Evolutionary conservation across 2,888 invertebrate genomes (phyloP).

Genomic region (Temnothorax unifasciatus): DNA sequence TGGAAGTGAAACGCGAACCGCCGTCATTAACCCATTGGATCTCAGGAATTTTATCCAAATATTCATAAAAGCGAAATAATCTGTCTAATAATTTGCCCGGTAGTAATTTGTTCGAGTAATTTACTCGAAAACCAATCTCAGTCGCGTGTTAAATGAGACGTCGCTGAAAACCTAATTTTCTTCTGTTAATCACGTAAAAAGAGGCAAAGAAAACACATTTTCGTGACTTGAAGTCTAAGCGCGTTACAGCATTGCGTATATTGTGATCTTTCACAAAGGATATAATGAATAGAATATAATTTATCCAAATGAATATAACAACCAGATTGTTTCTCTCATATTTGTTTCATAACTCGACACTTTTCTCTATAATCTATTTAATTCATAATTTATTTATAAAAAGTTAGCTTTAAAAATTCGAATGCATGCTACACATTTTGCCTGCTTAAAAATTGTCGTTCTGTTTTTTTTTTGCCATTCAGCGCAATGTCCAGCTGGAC

Average conservation of each 20-base stretch:
- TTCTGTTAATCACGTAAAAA: not conserved
- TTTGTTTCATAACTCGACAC: not conserved
- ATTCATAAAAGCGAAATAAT: conserved; percentile 41
- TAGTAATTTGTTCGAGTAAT: conserved; percentile 26
- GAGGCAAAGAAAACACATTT: not conserved
- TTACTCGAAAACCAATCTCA: conserved; percentile 14
- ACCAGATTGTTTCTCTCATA: not conserved
- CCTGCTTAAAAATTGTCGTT: not conserved
- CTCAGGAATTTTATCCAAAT: conserved; percentile 30
- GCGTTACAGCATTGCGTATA: not conserved
- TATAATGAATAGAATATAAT: too few relatives aligned
- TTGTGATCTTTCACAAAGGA: not conserved
- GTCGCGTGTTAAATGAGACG: conserved; percentile 13
- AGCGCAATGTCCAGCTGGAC: not conserved
- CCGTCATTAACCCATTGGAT: conserved; percentile 37
- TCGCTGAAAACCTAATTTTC: conserved; percentile 14
- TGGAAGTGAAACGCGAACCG: conserved; percentile 37
- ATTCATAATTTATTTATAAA: not conserved
- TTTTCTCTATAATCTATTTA: not conserved
- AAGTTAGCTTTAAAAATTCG: not conserved
- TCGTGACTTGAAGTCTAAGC: not conserved
- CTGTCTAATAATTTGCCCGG: not conserved
- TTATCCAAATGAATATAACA: not conserved
- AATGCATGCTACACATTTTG: not conserved
- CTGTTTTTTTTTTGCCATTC: conserved; percentile 10